Conservation (phyloP, 2,888 invertebrate genomes). For the Drosophila leonis region DNA sequence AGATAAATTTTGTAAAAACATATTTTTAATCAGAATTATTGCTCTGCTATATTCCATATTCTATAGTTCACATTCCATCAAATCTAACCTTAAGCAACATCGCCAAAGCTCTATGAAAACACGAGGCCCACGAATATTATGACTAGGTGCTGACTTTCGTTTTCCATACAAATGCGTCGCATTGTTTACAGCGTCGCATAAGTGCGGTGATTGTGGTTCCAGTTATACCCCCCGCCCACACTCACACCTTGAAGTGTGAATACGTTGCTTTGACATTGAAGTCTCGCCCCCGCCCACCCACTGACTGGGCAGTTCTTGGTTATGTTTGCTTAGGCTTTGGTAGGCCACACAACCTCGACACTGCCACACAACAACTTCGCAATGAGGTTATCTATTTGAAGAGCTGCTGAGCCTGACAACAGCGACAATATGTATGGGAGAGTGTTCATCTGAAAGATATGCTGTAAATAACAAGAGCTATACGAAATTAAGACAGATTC, state of each 20-base stretch:
- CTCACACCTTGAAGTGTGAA: conserved; percentile 28
- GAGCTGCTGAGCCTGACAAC: conserved; percentile 57
- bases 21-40: background rate
- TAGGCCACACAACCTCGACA: conserved; percentile 31
- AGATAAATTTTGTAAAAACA: background rate
- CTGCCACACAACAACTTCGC: conserved; percentile 52
- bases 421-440: conserved; percentile 41
- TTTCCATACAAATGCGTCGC: conserved; percentile 36
- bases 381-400: conserved; percentile 59
- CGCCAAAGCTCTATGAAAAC: background rate
- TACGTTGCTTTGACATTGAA: conserved; percentile 42
- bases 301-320: conserved; percentile 31
- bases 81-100: background rate
- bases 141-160: conserved; percentile 21
- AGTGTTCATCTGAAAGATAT: background rate
- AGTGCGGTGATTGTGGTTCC: conserved; percentile 39
- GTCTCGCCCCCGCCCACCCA: background rate
- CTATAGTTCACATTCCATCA: background rate
- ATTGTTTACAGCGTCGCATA: conserved; percentile 43
- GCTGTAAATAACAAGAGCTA: background rate
- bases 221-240: background rate
- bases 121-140: conserved; percentile 12
- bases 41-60: background rate
- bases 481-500: too few species aligned
- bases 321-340: conserved; percentile 43